A percentile compares a stretch with the other conserved stretches of the same genome.
These are phyloP conservation scores for Trichosurus vulpecula DNA, from an alignment of 2,797 vertebrate species.

Conservation along the genomic window DNA sequence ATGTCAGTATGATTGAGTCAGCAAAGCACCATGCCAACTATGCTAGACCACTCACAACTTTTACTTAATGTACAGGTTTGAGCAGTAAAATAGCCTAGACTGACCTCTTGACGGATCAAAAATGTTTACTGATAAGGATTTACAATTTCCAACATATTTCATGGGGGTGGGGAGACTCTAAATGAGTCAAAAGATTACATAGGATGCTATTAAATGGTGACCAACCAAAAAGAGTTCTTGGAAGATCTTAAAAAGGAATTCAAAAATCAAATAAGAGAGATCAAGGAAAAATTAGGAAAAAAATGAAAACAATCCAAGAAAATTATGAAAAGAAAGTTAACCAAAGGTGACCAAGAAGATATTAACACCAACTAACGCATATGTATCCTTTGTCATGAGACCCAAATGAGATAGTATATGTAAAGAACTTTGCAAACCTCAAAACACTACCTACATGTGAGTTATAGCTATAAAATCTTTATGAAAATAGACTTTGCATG, in stretches of 20 bases:
- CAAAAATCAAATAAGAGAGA: neutral
- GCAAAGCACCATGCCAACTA: neutral
- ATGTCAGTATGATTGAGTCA: neutral
- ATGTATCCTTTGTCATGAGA: neutral
- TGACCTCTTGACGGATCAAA: neutral
- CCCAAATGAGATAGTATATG: neutral
- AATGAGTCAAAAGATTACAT: neutral
- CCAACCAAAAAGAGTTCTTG: neutral
- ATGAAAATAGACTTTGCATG: neutral
- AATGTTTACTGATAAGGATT: neutral
- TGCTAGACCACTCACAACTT: neutral
- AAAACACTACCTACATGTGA: neutral
- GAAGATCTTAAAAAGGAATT: neutral
- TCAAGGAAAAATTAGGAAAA: neutral
- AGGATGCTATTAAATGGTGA: neutral
- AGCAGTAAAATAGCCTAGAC: neutral
- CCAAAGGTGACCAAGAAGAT: neutral
- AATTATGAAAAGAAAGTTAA: neutral
- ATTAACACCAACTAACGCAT: neutral
- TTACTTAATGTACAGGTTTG: neutral
- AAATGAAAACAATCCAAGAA: neutral
- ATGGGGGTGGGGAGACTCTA: neutral
- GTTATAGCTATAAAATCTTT: neutral
- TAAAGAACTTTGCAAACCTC: neutral
- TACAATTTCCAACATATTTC: neutral